These are phyloP conservation scores for Ophraella communa DNA, from an alignment of 2,888 invertebrate species.

Conservation along the genomic window DNA sequence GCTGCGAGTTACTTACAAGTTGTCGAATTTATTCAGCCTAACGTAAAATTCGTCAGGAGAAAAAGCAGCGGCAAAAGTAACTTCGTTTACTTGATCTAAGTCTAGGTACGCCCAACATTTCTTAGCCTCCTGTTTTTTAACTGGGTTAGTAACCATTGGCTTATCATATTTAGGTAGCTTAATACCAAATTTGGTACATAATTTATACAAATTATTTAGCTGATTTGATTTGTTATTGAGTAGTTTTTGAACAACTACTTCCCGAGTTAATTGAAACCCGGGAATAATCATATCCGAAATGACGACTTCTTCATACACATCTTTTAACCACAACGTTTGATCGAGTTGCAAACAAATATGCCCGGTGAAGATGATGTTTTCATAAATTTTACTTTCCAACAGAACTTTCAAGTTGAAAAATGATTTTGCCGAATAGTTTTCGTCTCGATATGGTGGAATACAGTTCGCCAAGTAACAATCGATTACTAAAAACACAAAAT, in stretches of 20 bases:
- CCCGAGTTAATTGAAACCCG: constrained; percentile 63
- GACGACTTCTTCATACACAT: constrained; percentile 65
- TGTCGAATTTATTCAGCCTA: constrained; percentile 60
- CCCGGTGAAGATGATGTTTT: constrained; percentile 54
- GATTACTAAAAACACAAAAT: constrained; percentile 47
- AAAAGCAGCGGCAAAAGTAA: constrained; percentile 60
- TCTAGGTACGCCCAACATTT: constrained; percentile 64
- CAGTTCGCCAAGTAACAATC: constrained; percentile 50
- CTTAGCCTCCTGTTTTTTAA: constrained; percentile 34
- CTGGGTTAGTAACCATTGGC: background rate
- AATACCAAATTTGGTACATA: constrained; percentile 59
- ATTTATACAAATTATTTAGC: constrained; percentile 59
- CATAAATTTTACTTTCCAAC: constrained; percentile 41
- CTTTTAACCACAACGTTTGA: constrained; percentile 70
- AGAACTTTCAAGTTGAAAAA: constrained; percentile 30
- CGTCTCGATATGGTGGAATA: constrained; percentile 52
- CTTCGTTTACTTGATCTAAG: constrained; percentile 53
- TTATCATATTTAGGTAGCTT: constrained; percentile 47
- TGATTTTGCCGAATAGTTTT: constrained; percentile 44
- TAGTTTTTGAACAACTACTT: constrained; percentile 61
- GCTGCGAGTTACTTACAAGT: constrained; percentile 55
- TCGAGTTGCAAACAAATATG: constrained; percentile 66
- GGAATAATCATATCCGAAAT: constrained; percentile 61
- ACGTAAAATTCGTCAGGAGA: constrained; percentile 63
- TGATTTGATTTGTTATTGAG: constrained; percentile 44